Conservation (phyloP, 2,888 invertebrate genomes). For the Selenia dentaria region DNA sequence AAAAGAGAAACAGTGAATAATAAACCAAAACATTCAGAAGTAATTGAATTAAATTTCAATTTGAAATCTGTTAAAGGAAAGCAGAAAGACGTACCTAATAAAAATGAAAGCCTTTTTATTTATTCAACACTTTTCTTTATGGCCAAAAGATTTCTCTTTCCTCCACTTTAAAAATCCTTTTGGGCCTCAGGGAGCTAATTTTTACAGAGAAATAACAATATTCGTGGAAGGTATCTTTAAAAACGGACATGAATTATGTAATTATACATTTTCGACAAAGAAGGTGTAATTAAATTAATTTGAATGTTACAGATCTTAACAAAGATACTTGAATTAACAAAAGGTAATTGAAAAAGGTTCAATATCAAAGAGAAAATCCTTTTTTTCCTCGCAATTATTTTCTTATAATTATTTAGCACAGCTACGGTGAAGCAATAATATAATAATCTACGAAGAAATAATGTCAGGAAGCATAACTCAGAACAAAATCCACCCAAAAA, state of each 20-base stretch:
- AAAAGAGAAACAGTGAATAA: not conserved
- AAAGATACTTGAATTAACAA: constrained; percentile 21
- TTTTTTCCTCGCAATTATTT: no score
- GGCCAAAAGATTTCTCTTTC: constrained; percentile 9
- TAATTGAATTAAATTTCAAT: constrained; percentile 19
- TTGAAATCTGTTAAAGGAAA: constrained; percentile 14
- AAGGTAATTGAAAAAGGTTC: constrained; percentile 17
- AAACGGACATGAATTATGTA: constrained; percentile 33
- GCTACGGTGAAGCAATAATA: no score
- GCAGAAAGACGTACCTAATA: constrained; percentile 13
- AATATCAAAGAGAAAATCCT: constrained; percentile 10
- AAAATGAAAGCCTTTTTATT: constrained; percentile 22
- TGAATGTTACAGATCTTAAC: constrained; percentile 24
- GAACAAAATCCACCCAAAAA: no score
- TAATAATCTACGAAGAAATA: no score
- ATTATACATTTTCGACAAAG: constrained; percentile 28
- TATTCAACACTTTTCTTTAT: constrained; percentile 23
- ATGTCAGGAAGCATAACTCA: no score
- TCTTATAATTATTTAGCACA: no score
- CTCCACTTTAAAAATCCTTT: constrained; percentile 22
- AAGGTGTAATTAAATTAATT: constrained; percentile 33
- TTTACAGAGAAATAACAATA: constrained; percentile 33
- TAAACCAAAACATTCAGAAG: constrained; percentile 10
- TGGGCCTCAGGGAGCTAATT: constrained; percentile 30
- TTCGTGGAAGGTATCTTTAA: constrained; percentile 25